Evolutionary conservation across 2,888 invertebrate genomes (phyloP), one percentile per base, ranked within the genome.

Genomic region (Graphium colonna): DNA sequence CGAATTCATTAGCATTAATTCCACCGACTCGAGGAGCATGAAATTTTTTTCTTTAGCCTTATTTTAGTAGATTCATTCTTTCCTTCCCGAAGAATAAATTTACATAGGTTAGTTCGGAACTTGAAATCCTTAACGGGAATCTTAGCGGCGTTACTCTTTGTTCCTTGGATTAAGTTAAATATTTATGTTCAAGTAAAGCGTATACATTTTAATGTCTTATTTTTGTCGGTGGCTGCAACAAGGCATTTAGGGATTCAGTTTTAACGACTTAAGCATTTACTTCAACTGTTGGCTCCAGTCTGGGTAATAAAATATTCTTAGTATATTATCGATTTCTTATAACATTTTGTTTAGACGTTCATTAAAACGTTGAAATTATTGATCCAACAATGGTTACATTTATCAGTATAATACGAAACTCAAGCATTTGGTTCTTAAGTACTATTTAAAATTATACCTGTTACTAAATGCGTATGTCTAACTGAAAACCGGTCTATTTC

Each of bases 401-500:
- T 56, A 54, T 61, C 62, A 68, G 67, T 63, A 65, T 71, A 80
- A 71, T 79, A 78, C 75, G 79, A 79, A 80, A 79, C 75, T 73
- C 73, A 66, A 67, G 61, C 65, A 69, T 64, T 68, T 51, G 49
- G 56, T 64, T 76, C 83, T 83, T 85, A 83, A 71, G 69, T 66
- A 71, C 87, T 88, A 88, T 77, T 79, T 84, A 85, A 78, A 77
- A 75, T 63, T 82, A 77, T 77, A 77, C 72, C 83, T 85, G 87
- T 81, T 68, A 73, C 83, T 87, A 87, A 77, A 75, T 81, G 84
- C 79, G 69, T 86, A 87, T 86, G 84, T 76, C 88, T 86, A 88
- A 88, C 74, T 68, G 72, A 88, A 85, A 88, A 81, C 88, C 85
- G 85, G 88, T 77, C 80, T 88, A 87, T 87, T 84, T 83, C 67